Base-by-base conservation (phyloP, 92 coral and sea anemone species). In the Zoanthus gigantus region DNA sequence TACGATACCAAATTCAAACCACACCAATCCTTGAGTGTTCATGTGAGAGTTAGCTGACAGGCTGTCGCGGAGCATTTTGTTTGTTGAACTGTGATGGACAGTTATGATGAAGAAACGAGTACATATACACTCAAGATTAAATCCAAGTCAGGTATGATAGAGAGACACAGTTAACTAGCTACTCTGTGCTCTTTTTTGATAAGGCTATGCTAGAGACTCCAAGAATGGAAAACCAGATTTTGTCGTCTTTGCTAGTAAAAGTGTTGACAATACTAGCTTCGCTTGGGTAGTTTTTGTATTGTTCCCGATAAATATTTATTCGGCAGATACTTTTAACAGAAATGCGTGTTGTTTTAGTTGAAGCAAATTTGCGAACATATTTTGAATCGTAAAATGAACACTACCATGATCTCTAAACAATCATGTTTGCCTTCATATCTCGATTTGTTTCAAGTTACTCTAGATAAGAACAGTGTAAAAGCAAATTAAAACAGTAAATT, bases 111-210 rank as follows among this genome's bases (percentile, higher is more conserved):
- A 18, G 75, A 66, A 81, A 81, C 85, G 6, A 81, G 85, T 50
- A 81, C 85, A 44, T 81, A 81, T 29, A 67, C 85, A 6, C 85
- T 81, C 45, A 81, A 81, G 85, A 81, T 81, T 14, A 81, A 81
- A 44, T 81, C 85, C n/a, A 81, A 81, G 74, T 81, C 85, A 81
- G 85, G 85, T 81, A 81, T 52, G 85, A 6, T 66, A 45, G 75
- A 81, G 15, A 31, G 10, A 9, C 42, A 79, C 50, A 31, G 72
- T 50, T 37, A 37, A 37, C 42, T 37, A 37, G 4, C 2, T 13
- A 16, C 34, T 60, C 46, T 81, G 31, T 28, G 23, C 34, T 50
- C 28, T 45, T 34, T 66, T 15, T 17, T 46, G 15, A 0, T 9
- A 15, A 81, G 66, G 66, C 10, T 8, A 31, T 37, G 61, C 4